A percentile compares a stretch with the other conserved stretches of the same genome.
phyloP scores from a whole-genome alignment of 2,797 vertebrate genomes.

The Spatula clypeata region DNA sequence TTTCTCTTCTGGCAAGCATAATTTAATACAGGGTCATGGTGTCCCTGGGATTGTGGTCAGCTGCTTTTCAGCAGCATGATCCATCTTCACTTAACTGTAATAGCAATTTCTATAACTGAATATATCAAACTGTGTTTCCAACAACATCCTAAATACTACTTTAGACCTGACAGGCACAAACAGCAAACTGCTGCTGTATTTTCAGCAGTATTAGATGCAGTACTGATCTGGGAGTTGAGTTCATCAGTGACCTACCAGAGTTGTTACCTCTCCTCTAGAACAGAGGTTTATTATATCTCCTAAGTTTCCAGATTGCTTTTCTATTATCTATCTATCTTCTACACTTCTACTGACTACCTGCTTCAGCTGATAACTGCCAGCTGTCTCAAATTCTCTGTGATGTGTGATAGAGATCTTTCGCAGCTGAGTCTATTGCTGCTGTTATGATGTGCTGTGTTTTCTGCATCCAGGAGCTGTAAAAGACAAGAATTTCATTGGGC shows the following conservation, averaged over 20 bases:
- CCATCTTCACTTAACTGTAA: not conserved
- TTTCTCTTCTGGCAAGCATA: not conserved
- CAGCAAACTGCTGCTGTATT: not conserved
- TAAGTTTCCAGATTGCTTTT: slow-evolving; percentile 53
- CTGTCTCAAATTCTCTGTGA: slow-evolving; percentile 41
- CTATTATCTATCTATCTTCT: slow-evolving; percentile 62
- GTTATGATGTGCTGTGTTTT: not conserved
- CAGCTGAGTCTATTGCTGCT: not conserved
- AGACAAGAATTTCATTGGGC: not conserved
- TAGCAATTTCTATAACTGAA: not conserved
- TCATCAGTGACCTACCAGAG: slow-evolving; percentile 18
- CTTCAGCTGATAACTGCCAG: slow-evolving; percentile 51
- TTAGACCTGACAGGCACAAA: not conserved
- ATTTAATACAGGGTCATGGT: not conserved
- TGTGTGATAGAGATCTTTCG: slow-evolving; percentile 21
- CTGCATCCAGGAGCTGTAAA: slow-evolving; percentile 1
- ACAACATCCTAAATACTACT: not conserved
- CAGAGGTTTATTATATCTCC: slow-evolving; percentile 31
- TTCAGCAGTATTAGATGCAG: slow-evolving; percentile 8
- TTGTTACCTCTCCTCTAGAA: not conserved
- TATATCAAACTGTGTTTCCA: slow-evolving; percentile 8
- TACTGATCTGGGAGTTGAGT: not conserved
- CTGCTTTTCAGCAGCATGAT: not conserved
- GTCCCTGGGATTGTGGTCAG: not conserved
- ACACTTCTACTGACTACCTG: slow-evolving; percentile 31